Evolutionary conservation across 2,888 invertebrate genomes (phyloP).

Genomic region (Euphydryas editha): DNA sequence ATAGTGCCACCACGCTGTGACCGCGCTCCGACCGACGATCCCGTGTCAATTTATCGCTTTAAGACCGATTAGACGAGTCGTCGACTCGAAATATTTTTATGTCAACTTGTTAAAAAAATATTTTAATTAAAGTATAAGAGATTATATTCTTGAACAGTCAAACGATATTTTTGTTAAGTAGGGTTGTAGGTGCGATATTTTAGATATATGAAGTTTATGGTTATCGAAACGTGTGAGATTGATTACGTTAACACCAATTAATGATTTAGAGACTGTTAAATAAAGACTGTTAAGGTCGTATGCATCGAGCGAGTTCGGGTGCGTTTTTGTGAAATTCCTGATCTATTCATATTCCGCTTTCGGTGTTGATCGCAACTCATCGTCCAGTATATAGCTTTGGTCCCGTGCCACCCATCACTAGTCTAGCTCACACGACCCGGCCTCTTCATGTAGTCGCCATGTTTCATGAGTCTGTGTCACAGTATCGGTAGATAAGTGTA

Average conservation of each 20-base stretch:
- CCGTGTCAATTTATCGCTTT: conserved; percentile 81
- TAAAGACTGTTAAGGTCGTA: conserved; percentile 80
- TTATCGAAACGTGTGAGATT: conserved; percentile 69
- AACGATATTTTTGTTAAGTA: conserved; percentile 80
- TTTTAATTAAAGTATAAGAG: conserved; percentile 74
- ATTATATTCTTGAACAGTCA: conserved; percentile 80
- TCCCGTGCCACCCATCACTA: conserved; percentile 73
- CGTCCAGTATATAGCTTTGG: conserved; percentile 66
- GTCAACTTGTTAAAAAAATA: conserved; percentile 79
- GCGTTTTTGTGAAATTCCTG: conserved; percentile 66
- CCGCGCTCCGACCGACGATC: conserved; percentile 54
- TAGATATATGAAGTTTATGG: conserved; percentile 74
- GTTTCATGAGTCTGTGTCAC: conserved; percentile 72
- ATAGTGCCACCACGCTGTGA: conserved; percentile 75
- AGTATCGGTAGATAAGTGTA: conserved; percentile 81
- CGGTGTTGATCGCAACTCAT: conserved; percentile 77
- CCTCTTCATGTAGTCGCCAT: conserved; percentile 78
- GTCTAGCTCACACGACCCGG: conserved; percentile 71
- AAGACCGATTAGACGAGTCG: conserved; percentile 75
- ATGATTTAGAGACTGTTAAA: conserved; percentile 72
- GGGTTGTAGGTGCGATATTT: conserved; percentile 72
- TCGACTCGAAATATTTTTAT: conserved; percentile 79
- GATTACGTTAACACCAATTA: conserved; percentile 73
- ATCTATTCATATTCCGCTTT: conserved; percentile 79
- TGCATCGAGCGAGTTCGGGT: conserved; percentile 75